Base-by-base conservation (phyloP, 1,140 invertebrate species). In the Nephila pilipes region DNA sequence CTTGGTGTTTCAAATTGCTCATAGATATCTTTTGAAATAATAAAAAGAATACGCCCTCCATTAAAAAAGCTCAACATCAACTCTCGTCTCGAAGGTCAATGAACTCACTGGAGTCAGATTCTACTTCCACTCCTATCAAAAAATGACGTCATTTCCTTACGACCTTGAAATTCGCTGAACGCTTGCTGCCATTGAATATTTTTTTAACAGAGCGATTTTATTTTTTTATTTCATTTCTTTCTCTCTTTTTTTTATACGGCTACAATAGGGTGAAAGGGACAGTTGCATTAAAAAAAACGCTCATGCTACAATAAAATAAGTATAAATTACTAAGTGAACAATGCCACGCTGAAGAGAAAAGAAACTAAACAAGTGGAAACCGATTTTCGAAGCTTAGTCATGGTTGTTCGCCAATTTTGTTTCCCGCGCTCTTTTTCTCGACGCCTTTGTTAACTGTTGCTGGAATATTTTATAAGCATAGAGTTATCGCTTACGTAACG, bases 91-190 rank as follows among this genome's bases (percentile, higher is more conserved):
- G 22, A 57, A 60, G 85, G 85, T 87, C 85, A 87, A 54, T 87
- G 85, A 87, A 87, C 85, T 22, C 55, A 10, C 38, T 69, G 14
- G 38, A 55, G 87, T 36, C 65, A 22, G 63, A 69, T 54, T 54
- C 87, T 29, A 57, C 63, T 75, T 75, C 85, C 57, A 29, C 60
- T 87, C 54, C 55, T 88, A 63, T 63, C 83, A 88, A 75, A 75
- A 90, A 54, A 36, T 90, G 65, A 90, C 87, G 87, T 90, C 87
- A 90, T 80, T 90, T 90, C 87, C 87, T 90, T 90, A 90, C 87
- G 87, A 57, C 87, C 87, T 90, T 90, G 87, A 90, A 90, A 80
- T 89, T 89, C 65, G 38, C 22, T 32, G 87, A 89, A 90, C 87
- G 87, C 87, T 25, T 80, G 69, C 69, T 29, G 65, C 87, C 46